Percentiles rank a stretch among this genome's conserved stretches.
These are phyloP conservation scores for Peromyscus polionotus DNA, from an alignment of 2,113 vertebrate genomes.

Conservation along the genomic window DNA sequence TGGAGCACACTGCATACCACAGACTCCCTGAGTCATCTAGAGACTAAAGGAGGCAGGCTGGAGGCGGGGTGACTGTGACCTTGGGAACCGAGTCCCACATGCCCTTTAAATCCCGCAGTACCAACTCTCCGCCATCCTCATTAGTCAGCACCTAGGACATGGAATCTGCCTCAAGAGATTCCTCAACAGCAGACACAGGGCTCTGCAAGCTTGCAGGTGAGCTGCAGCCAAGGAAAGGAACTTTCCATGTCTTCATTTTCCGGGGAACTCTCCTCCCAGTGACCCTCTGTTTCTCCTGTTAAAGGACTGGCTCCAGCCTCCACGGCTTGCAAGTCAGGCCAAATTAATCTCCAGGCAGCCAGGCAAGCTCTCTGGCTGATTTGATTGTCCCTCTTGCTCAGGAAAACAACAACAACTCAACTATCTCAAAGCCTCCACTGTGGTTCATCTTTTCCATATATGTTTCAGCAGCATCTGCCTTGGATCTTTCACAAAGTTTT, in stretches of 20 bases:
- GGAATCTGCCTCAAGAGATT: neutral
- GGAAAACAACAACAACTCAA: constrained; percentile 10
- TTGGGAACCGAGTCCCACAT: constrained; percentile 18
- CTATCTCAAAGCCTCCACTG: neutral
- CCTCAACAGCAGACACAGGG: neutral
- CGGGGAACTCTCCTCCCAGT: neutral
- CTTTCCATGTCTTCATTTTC: neutral
- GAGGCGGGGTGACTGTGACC: neutral
- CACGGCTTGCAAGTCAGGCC: neutral
- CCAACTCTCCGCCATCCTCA: neutral
- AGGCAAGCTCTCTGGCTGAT: neutral
- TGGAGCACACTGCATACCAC: neutral
- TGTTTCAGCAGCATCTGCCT: neutral
- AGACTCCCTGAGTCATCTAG: neutral
- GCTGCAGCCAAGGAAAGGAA: neutral
- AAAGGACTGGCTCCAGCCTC: neutral
- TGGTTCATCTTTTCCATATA: neutral
- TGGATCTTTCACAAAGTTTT: neutral
- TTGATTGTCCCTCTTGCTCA: neutral
- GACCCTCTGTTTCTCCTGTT: neutral
- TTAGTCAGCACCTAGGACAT: neutral
- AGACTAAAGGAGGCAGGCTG: neutral
- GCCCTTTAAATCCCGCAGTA: constrained; percentile 11
- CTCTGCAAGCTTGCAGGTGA: neutral
- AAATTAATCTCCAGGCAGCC: neutral